Evolutionary conservation across 1,140 invertebrate species (phyloP), one percentile per base, ranked within the genome.

Genomic region (Himalopsyche phryganea): DNA sequence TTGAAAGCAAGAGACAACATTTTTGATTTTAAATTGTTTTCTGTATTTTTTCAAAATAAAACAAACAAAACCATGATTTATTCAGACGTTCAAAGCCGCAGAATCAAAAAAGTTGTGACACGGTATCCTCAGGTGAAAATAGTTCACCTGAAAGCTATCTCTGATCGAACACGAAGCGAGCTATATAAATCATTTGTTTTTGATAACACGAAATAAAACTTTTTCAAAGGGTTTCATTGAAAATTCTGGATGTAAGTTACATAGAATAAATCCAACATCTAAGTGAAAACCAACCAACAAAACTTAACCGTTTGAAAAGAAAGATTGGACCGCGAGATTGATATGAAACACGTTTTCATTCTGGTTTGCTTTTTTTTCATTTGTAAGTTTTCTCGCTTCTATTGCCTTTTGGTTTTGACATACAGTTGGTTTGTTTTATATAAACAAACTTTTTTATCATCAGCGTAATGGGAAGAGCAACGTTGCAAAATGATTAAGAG

Each of bases 261-360:
- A 53, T 52, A 48, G 52, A 56, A 60, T 49, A 60, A 62, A 63
- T 63, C 48, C 47, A 45, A 17, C 48, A 45, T 54, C 46, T 19
- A 20, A 49, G 35, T 57, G 54, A 57, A 57, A 57, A 57, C 46
- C 20, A 49, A 56, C 35, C 50, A 55, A 54, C 58, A 50, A 54
- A 50, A 60, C 50, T 55, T 48, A 45, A 36, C 52, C 44, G 50
- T 54, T 50, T 55, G 46, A 60, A 36, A 60, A 57, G 51, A 46
- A 47, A 59, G 61, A 63, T 63, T 58, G 60, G 36, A 58, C 55
- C 45, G 46, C 35, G 61, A 63, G 61, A 63, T 63, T 63, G 61
- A 63, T 63, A 63, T 55, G 61, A 54, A 63, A 63, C 61, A 63
- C 61, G 61, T 63, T 63, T 42, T 58, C 54, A 48, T 61, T 57